Conservation (phyloP, 2,888 invertebrate species). For the Caenorhabditis auriculariae region DNA sequence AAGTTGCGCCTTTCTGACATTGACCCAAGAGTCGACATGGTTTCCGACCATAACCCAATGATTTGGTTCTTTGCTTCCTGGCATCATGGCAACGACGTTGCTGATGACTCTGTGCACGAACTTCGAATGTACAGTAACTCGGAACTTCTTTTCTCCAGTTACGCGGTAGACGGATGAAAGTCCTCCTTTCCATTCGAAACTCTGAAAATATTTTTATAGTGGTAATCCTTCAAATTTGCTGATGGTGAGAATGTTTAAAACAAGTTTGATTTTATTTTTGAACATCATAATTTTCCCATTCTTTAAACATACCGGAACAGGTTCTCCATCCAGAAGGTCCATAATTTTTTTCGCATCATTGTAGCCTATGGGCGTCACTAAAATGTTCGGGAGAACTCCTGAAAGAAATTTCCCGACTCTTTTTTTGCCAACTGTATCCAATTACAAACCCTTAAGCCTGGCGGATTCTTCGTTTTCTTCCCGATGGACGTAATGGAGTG, state of each 20-base stretch:
- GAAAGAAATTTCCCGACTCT: too few relatives aligned
- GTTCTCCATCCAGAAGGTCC: slow-evolving; percentile 25
- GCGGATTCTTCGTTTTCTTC: slow-evolving; percentile 13
- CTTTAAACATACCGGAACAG: slow-evolving; percentile 5
- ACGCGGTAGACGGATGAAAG: slow-evolving; percentile 54
- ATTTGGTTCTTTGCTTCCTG: slow-evolving; percentile 65
- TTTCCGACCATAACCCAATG: slow-evolving; percentile 68
- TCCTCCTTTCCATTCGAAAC: slow-evolving; percentile 31
- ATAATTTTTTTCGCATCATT: slow-evolving; percentile 35
- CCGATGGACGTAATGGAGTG: slow-evolving; percentile 49
- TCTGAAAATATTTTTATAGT: slow-evolving; percentile 5
- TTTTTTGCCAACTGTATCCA: too few relatives aligned
- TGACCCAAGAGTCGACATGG: slow-evolving; percentile 69
- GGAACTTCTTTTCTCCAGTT: slow-evolving; percentile 30
- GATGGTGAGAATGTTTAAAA: neutral
- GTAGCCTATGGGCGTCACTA: slow-evolving; percentile 42
- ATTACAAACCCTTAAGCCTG: slow-evolving; percentile 4
- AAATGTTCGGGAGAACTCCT: slow-evolving; percentile 31
- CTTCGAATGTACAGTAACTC: slow-evolving; percentile 28
- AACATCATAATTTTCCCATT: neutral
- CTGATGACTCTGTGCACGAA: slow-evolving; percentile 39
- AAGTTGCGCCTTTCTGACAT: slow-evolving; percentile 10
- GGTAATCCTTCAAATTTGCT: neutral
- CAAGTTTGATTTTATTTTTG: neutral
- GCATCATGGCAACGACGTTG: slow-evolving; percentile 63